Conservation (phyloP, 2,888 invertebrate genomes). For the Caenorhabditis panamensis region DNA sequence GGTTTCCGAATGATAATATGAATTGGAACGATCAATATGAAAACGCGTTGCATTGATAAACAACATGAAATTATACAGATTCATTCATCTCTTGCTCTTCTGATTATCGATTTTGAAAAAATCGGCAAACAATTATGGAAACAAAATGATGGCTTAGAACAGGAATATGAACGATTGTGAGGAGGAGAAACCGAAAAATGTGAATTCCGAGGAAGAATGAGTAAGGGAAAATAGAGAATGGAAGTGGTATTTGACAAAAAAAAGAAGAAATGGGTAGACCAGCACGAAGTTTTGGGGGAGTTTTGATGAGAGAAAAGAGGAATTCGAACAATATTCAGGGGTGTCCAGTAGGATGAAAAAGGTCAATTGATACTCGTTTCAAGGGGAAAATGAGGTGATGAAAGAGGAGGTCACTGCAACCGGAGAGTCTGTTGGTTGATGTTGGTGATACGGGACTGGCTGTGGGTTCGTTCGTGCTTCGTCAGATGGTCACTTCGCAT, state of each 20-base stretch:
- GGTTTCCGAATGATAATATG: too few species aligned
- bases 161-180: too few species aligned
- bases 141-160: too few species aligned
- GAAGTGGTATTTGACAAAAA: slow-evolving; percentile 1
- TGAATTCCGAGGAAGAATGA: neutral
- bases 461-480: slow-evolving; percentile 79
- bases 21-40: too few species aligned
- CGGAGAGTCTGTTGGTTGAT: slow-evolving; percentile 41
- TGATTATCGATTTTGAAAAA: too few species aligned
- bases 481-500: slow-evolving; percentile 80
- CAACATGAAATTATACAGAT: too few species aligned
- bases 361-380: slow-evolving; percentile 8
- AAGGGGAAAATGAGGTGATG: neutral
- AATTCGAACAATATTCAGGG: too few species aligned
- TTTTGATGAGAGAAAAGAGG: neutral
- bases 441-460: slow-evolving; percentile 40
- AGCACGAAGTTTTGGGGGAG: slow-evolving; percentile 4
- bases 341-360: neutral
- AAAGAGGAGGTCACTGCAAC: slow-evolving; percentile 11
- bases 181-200: neutral
- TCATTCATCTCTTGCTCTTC: too few species aligned
- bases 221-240: neutral
- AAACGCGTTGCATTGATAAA: too few species aligned
- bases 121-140: too few species aligned
- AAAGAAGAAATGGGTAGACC: neutral